These are phyloP conservation scores for Aix galericulata DNA, from an alignment of 2,113 vertebrate genomes.

Conservation along the genomic window DNA sequence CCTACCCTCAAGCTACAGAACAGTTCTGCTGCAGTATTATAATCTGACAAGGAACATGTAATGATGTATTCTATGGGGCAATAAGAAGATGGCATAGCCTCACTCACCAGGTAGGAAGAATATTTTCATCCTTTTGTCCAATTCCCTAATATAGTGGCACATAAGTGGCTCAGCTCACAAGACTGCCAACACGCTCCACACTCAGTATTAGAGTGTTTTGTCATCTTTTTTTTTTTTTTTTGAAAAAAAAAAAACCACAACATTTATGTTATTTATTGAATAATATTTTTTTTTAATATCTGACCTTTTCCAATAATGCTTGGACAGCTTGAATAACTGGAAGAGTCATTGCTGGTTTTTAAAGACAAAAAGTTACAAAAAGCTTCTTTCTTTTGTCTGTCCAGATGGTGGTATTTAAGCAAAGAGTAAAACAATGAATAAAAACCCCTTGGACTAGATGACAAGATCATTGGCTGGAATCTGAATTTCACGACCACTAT, in stretches of 20 bases:
- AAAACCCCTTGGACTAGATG: neutral
- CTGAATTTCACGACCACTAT: neutral
- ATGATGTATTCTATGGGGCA: neutral
- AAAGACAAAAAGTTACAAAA: neutral
- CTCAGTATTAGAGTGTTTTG: neutral
- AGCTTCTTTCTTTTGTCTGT: neutral
- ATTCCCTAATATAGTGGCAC: neutral
- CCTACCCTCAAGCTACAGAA: neutral
- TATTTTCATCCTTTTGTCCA: neutral
- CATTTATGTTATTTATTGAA: neutral
- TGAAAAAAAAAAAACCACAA: too few relatives aligned
- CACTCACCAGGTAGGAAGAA: neutral
- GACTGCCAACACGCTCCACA: neutral
- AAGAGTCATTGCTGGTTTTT: neutral
- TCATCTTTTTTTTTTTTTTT: neutral
- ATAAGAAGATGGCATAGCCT: neutral
- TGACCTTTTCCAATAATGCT: neutral
- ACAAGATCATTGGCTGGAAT: constrained; percentile 4
- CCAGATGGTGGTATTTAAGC: neutral
- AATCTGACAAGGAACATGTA: neutral
- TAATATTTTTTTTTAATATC: neutral
- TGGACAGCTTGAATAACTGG: neutral
- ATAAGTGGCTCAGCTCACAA: rapidly evolving
- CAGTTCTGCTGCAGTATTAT: neutral
- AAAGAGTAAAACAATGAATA: constrained; percentile 25